These are phyloP conservation scores for Aporophyla nigra DNA, from an alignment of 2,888 invertebrate genomes.

Conservation along the genomic window DNA sequence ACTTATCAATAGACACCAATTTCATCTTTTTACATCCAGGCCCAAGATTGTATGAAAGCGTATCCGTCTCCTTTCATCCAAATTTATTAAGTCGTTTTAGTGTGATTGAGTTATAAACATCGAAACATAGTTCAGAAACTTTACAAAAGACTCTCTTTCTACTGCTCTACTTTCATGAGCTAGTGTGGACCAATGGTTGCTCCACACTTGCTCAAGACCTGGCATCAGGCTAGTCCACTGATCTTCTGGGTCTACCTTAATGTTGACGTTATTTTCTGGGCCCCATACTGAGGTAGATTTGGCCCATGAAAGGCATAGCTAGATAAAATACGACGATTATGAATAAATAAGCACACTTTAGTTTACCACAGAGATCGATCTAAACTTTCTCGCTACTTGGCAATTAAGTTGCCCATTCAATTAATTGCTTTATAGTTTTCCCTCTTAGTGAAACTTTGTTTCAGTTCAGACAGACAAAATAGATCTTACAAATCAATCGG, in stretches of 20 bases:
- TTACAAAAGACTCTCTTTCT: too few relatives aligned
- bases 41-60: too few relatives aligned
- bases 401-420: conserved; percentile 24
- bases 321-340: neutral
- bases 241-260: neutral
- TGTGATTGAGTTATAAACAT: too few relatives aligned
- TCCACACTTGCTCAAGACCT: neutral
- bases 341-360: conserved; percentile 8
- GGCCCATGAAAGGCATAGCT: neutral
- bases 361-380: conserved; percentile 14
- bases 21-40: too few relatives aligned
- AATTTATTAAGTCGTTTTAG: too few relatives aligned
- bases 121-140: too few relatives aligned
- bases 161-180: too few relatives aligned
- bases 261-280: neutral
- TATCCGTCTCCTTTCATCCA: too few relatives aligned
- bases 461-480: conserved; percentile 6
- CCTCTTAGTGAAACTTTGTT: conserved; percentile 19
- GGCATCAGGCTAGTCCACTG: neutral
- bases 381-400: conserved; percentile 21
- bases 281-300: neutral
- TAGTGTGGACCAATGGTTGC: too few relatives aligned
- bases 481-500: neutral
- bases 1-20: too few relatives aligned
- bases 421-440: conserved; percentile 32